Conservation (phyloP, 2,888 invertebrate genomes). For the Pecten maximus region DNA sequence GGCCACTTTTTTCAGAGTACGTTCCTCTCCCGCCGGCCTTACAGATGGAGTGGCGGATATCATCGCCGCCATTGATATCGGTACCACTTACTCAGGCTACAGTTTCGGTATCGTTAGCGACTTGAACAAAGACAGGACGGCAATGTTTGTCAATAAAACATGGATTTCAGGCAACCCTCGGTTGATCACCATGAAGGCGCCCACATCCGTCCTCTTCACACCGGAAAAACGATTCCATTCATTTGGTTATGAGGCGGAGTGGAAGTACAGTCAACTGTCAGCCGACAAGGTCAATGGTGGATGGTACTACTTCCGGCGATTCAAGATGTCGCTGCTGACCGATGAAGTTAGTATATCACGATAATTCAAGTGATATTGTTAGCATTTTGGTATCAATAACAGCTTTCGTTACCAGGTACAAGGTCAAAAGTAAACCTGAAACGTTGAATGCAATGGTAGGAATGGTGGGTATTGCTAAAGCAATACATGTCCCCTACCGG, state of each 20-base stretch:
- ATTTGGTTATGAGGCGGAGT: slow-evolving; percentile 68
- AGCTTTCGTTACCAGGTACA: too few relatives aligned
- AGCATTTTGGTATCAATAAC: too few relatives aligned
- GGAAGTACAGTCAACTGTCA: slow-evolving; percentile 62
- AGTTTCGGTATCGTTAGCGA: slow-evolving; percentile 61
- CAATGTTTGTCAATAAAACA: slow-evolving; percentile 64
- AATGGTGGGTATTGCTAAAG: too few relatives aligned
- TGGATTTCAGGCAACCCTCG: slow-evolving; percentile 69
- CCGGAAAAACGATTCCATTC: slow-evolving; percentile 63
- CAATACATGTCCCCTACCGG: too few relatives aligned
- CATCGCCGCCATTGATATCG: slow-evolving; percentile 53
- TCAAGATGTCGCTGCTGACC: slow-evolving; percentile 60
- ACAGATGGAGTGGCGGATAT: slow-evolving; percentile 47
- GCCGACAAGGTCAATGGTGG: slow-evolving; percentile 62
- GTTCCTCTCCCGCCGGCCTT: not conserved
- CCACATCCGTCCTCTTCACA: slow-evolving; percentile 59
- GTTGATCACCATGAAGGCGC: slow-evolving; percentile 62
- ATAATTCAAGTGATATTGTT: too few relatives aligned
- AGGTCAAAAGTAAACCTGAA: too few relatives aligned
- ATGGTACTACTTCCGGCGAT: slow-evolving; percentile 66
- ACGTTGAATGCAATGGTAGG: too few relatives aligned
- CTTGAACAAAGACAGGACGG: slow-evolving; percentile 55
- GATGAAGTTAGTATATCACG: slow-evolving; percentile 41
- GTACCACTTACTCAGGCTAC: slow-evolving; percentile 62
- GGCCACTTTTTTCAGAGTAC: slow-evolving; percentile 14